These are phyloP conservation scores for Dinoponera quadriceps DNA, from an alignment of 1,140 invertebrate species.

Conservation along the genomic window DNA sequence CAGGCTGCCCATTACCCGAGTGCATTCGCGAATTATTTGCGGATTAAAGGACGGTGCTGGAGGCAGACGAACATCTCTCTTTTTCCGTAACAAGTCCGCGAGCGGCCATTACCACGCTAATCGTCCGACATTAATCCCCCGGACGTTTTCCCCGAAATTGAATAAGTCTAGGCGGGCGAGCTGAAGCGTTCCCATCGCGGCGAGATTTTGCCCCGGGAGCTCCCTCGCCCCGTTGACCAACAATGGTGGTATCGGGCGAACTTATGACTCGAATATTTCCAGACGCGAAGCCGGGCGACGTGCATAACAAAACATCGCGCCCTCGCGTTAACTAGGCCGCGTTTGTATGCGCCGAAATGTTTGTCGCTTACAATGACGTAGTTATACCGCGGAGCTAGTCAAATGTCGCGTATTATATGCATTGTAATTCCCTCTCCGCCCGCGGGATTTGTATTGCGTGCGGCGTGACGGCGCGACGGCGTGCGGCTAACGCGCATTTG, in stretches of 20 bases:
- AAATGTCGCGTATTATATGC: constrained; percentile 65
- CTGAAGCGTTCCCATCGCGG: not conserved
- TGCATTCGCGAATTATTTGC: constrained; percentile 20
- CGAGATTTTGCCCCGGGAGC: not conserved
- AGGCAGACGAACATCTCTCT: not conserved
- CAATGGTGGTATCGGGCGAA: constrained; percentile 36
- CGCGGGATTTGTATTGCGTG: constrained; percentile 60
- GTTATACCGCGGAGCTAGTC: constrained; percentile 56
- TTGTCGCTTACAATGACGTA: constrained; percentile 62
- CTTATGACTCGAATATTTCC: constrained; percentile 39
- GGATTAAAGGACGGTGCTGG: not conserved
- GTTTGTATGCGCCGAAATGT: constrained; percentile 50
- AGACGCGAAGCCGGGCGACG: not conserved
- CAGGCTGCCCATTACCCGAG: not conserved
- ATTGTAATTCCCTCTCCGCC: constrained; percentile 59
- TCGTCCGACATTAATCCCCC: not conserved
- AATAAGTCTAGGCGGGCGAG: not conserved
- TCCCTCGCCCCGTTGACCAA: constrained; percentile 1
- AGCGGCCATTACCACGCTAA: not conserved
- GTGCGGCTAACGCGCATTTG: constrained; percentile 62
- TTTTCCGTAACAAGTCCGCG: not conserved
- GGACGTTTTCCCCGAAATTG: not conserved
- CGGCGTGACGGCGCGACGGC: constrained; percentile 59
- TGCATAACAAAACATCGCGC: constrained; percentile 26
- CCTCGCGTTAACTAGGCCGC: constrained; percentile 27